Base-by-base conservation (phyloP, 2,888 invertebrate genomes). In the Pollenia griseotomentosa region DNA sequence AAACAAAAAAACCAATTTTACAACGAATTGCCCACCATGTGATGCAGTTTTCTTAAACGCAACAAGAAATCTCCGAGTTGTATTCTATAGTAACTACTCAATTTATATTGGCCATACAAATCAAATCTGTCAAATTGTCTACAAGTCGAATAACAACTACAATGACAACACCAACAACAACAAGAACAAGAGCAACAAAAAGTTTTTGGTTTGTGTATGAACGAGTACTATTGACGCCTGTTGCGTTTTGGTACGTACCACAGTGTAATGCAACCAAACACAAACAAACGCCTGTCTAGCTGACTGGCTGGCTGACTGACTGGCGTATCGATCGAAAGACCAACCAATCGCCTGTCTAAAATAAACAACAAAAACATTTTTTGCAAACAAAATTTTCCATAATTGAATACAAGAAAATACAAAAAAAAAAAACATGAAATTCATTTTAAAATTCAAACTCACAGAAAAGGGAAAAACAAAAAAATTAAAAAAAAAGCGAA, bases 241-340 rank as follows among this genome's bases (percentile, higher is more conserved):
- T 87, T 87, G 87, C 87, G 87, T 81, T 84, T 81, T 84, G 81
- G 87, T 84, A 87, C 87, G 87, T 84, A 84, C 84, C 87, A 87
- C 68, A 79, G 55, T 70, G 71, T 65, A 70, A 84, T 1, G 61
- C 73, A 74, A 66, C 42, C n/a, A 68, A 77, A 78, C 40, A 68
- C 57, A 9, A 44, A 42, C 65, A 4, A 2, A 11, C 2, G 12
- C 5, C 42, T 11, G 16, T 42, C 14, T 16, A 10, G 33, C 53
- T 33, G 19, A 23, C 51, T 71, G 57, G 57, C 70, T 11, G 16
- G 53, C 14, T 16, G 19, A 51, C 53, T 33, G 44, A 53, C 51
- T 71, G 57, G 57, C 70, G 42, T 77, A 68, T 48, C 55, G 40
- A 71, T 51, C 70, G 44, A 19, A 33, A 74, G 66, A 78, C 16